Evolutionary conservation across 2,113 vertebrate species (phyloP), one percentile per base, ranked within the genome.

Genomic region (Chitala chitala): DNA sequence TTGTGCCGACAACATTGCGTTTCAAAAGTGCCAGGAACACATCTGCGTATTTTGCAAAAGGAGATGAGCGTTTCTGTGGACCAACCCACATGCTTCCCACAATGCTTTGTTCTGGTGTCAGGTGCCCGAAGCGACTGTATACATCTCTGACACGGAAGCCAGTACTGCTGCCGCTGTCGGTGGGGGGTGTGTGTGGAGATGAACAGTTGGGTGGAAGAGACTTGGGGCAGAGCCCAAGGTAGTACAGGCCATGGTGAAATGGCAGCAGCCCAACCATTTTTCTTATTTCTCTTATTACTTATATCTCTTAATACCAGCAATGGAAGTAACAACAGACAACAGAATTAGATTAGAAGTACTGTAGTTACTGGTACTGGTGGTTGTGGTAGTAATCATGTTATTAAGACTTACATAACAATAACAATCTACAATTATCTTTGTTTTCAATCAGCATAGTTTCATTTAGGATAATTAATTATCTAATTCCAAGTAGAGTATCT

Each of bases 161-260:
- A 82, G 86, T 81, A 82, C 87, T 87, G 88, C 85, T 90, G 88
- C 87, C 85, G 82, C 66, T 76, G 81, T 84, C 76, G 65, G 56
- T 55, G 72, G 29, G 51, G 59, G 65, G 84, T 83, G 83, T 74
- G 84, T 83, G 83, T 74, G 80, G 12, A 71, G 44, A 12, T 63
- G 71, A 83, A 79, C 3, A 76, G 71, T 42, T 78, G 73, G 46
- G 69, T 84, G 82, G 76, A 69, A 0, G 78, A 68, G 85, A 90
- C 56, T 4, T 0, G 10, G 86, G 85, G 85, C 83, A 89, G 86
- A 75, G 87, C 42, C 73, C 72, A 78, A 76, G 84, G 70, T 78
- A 82, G 77, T 79, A 77, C 84, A 86, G 81, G 87, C 84, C 76
- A 86, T 84, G 86, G 82, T 80, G 84, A 82, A 75, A 84, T 84